phyloP scores from a whole-genome alignment of 2,888 invertebrate species.

The Spatulosminthurus flaviceps region DNA sequence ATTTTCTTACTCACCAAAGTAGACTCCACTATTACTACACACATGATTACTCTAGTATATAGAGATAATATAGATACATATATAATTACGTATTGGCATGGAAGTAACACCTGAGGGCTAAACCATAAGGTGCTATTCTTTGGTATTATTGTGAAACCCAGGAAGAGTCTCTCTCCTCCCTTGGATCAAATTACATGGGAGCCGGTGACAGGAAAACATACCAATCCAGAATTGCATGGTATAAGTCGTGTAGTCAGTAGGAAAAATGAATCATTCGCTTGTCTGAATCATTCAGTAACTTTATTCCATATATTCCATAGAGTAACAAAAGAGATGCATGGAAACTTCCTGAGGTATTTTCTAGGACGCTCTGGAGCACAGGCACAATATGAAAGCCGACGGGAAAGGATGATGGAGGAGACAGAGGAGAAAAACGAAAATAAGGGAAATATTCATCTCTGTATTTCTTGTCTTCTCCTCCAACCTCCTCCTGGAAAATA shows the following conservation, averaged over 20 bases:
- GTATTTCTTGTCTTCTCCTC: too few relatives aligned
- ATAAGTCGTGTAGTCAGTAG: neutral
- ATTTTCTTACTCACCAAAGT: too few relatives aligned
- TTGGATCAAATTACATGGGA: neutral
- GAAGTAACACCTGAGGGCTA: neutral
- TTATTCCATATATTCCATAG: neutral
- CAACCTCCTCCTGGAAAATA: too few relatives aligned
- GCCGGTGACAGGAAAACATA: conserved; percentile 3
- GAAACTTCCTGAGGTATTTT: conserved; percentile 9
- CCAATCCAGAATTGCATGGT: neutral
- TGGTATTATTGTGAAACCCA: neutral
- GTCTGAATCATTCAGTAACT: conserved; percentile 27
- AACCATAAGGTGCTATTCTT: neutral
- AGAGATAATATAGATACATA: too few relatives aligned
- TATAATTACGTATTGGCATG: too few relatives aligned
- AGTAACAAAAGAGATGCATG: neutral
- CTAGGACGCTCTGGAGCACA: neutral
- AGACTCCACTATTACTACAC: too few relatives aligned
- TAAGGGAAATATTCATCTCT: too few relatives aligned
- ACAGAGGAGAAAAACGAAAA: too few relatives aligned
- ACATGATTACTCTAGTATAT: too few relatives aligned
- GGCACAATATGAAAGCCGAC: too few relatives aligned
- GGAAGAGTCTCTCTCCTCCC: too few relatives aligned
- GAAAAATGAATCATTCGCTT: conserved; percentile 19
- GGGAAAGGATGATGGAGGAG: too few relatives aligned